phyloP scores from a whole-genome alignment of 2,888 invertebrate species.

The Odontocolon sp. region DNA sequence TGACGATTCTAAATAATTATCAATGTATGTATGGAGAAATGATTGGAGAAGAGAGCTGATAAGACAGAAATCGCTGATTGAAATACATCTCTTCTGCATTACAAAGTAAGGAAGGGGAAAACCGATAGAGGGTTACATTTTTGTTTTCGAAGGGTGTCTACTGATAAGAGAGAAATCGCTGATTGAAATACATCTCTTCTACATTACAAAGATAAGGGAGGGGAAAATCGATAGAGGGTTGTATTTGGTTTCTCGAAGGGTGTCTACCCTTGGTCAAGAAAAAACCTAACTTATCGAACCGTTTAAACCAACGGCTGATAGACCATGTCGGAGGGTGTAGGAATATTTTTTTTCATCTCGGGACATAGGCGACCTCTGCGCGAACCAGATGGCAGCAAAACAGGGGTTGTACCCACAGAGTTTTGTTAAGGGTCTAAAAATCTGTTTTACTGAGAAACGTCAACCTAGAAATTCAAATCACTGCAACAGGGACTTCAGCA shows the following conservation, averaged over 20 bases:
- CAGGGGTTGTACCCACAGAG: not conserved
- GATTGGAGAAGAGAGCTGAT: not conserved
- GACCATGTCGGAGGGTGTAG: not conserved
- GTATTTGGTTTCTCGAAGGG: too few relatives aligned
- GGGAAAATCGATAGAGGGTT: too few relatives aligned
- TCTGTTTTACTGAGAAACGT: slow-evolving; percentile 1
- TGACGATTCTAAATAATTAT: not conserved
- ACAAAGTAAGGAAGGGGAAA: not conserved
- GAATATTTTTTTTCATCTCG: not conserved
- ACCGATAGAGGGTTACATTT: too few relatives aligned
- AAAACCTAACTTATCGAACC: slow-evolving; percentile 20
- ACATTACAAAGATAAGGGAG: not conserved
- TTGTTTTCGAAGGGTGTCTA: too few relatives aligned
- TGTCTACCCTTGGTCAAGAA: not conserved
- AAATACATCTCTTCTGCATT: not conserved
- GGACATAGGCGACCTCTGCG: not conserved
- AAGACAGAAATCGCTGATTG: not conserved
- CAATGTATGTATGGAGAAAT: not conserved
- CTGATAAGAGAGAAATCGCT: not conserved
- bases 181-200: not conserved
- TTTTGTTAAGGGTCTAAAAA: not conserved
- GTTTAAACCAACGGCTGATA: not conserved
- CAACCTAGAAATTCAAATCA: not conserved
- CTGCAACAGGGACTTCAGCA: not conserved
- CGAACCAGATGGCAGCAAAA: not conserved